These are phyloP conservation scores for Lynx canadensis DNA, from an alignment of 2,113 vertebrate genomes.

Conservation along the genomic window DNA sequence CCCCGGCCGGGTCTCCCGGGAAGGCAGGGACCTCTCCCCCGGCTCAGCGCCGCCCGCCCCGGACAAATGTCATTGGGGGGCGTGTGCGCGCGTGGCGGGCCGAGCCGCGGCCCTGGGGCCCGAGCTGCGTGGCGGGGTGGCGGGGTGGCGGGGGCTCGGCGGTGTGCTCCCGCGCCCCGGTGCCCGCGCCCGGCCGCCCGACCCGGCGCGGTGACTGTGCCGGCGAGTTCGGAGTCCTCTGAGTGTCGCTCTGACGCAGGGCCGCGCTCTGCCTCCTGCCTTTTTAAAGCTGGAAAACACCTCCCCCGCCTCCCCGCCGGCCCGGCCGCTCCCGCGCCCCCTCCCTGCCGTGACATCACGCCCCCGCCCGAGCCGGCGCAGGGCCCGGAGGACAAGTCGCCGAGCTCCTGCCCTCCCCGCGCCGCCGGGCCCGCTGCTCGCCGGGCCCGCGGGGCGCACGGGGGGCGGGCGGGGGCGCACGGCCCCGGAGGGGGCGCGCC, in stretches of 20 bases:
- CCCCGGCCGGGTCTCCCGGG: background rate
- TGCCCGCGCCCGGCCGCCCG: constrained; percentile 41
- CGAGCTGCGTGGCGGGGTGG: background rate
- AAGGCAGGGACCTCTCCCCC: background rate
- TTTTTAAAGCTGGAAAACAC: constrained; percentile 98
- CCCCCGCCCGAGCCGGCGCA: constrained; percentile 76
- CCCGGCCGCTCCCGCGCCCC: constrained; percentile 87
- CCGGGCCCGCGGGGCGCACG: background rate
- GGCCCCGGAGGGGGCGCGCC: no score
- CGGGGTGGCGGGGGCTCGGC: background rate
- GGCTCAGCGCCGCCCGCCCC: constrained; percentile 53
- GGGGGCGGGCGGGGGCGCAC: background rate
- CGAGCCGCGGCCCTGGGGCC: background rate
- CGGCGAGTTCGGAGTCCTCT: constrained; percentile 83
- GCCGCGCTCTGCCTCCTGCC: constrained; percentile 87
- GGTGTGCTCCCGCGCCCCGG: constrained; percentile 26
- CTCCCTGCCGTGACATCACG: constrained; percentile 90
- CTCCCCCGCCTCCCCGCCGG: constrained; percentile 85
- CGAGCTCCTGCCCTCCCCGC: constrained; percentile 44
- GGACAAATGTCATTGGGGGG: constrained; percentile 56
- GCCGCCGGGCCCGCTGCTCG: background rate
- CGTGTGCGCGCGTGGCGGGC: constrained; percentile 49
- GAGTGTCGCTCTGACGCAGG: constrained; percentile 91
- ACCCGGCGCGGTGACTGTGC: constrained; percentile 55
- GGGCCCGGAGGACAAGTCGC: constrained; percentile 61